Conservation (phyloP, 2,113 vertebrate species). For the Myotis lucifugus region DNA sequence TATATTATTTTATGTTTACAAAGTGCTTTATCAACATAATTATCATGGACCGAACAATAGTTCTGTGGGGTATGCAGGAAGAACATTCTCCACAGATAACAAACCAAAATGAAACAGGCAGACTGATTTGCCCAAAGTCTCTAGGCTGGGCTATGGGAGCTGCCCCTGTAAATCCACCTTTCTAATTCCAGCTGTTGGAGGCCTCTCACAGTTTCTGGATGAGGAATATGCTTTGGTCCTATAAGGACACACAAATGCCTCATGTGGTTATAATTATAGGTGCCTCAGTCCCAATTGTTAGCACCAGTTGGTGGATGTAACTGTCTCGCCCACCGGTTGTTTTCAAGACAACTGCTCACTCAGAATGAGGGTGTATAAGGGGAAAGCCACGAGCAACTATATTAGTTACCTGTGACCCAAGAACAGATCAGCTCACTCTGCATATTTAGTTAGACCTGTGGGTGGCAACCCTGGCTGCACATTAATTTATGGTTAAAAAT, state of each 20-base stretch:
- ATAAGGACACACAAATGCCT: not conserved
- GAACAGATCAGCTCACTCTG: not conserved
- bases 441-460: not conserved
- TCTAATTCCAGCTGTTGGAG: not conserved
- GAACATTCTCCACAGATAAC: not conserved
- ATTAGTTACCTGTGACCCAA: not conserved
- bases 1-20: not conserved
- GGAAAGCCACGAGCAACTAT: not conserved
- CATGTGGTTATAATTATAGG: not conserved
- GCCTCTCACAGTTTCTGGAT: not conserved
- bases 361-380: not conserved
- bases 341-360: not conserved
- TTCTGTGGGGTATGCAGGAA: not conserved
- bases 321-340: not conserved
- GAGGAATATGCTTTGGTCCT: not conserved
- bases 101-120: not conserved
- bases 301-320: not conserved
- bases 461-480: not conserved
- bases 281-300: not conserved
- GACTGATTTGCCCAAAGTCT: no score
- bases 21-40: not conserved
- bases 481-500: not conserved
- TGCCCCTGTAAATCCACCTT: not conserved
- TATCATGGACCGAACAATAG: not conserved
- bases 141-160: not conserved